phyloP scores from a whole-genome alignment of 2,797 vertebrate species.

The Saxicola maurus region DNA sequence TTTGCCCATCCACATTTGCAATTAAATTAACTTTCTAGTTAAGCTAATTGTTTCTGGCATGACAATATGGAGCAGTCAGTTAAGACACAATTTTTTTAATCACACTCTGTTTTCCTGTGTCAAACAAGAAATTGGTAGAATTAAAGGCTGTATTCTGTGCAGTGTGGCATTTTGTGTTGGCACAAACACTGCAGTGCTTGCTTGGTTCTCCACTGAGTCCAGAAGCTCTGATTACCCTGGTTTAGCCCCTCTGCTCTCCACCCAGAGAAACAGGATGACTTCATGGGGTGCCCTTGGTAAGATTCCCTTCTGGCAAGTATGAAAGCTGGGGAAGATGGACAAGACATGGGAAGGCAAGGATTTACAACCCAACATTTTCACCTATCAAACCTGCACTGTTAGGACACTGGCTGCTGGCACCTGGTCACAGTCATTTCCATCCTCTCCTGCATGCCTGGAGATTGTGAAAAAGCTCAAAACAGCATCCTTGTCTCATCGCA shows the following conservation, averaged over 20 bases:
- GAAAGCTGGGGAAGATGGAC: neutral
- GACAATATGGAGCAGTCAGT: conserved; percentile 65
- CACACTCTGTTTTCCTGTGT: conserved; percentile 49
- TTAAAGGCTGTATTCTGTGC: conserved; percentile 41
- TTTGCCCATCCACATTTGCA: conserved; percentile 66
- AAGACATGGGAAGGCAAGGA: neutral
- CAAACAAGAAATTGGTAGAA: conserved; percentile 54
- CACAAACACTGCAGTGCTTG: neutral
- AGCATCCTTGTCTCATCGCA: neutral
- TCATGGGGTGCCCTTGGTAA: neutral
- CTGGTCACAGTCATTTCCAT: neutral
- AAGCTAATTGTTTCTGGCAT: conserved; percentile 67
- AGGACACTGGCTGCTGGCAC: neutral
- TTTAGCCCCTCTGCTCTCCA: neutral
- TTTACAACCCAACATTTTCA: neutral
- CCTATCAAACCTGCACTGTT: neutral
- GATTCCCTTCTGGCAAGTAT: neutral
- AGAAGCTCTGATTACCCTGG: neutral
- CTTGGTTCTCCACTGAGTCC: neutral
- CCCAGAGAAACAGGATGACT: neutral
- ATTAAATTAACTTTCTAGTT: conserved; percentile 69
- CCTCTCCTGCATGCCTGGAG: neutral
- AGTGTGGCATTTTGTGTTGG: conserved; percentile 33
- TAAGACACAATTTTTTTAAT: conserved; percentile 64
- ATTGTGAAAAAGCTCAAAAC: neutral